These are phyloP conservation scores for Lysandra bellargus DNA, from an alignment of 2,888 invertebrate genomes.

Conservation along the genomic window DNA sequence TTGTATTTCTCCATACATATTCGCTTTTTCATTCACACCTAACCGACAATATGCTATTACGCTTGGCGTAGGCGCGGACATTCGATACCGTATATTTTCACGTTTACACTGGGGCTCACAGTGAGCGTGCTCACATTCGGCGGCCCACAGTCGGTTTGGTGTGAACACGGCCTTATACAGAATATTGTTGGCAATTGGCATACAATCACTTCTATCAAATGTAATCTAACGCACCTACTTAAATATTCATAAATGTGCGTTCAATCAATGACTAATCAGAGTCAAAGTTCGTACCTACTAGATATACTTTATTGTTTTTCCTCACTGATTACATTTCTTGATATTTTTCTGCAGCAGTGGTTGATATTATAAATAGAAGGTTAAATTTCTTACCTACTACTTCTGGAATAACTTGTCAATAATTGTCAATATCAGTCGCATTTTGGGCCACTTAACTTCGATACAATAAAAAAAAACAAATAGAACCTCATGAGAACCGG, in stretches of 20 bases:
- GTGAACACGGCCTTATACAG: no score
- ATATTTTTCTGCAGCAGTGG: no score
- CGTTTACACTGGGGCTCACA: no score
- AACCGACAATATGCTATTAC: no score
- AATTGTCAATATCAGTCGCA: background rate
- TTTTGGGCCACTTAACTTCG: background rate
- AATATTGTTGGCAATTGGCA: no score
- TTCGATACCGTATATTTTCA: no score
- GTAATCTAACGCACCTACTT: no score
- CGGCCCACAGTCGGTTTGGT: no score
- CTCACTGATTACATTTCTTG: background rate
- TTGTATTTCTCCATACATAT: no score
- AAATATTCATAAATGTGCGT: background rate
- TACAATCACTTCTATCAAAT: background rate
- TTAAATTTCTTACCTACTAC: background rate
- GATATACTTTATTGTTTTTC: background rate
- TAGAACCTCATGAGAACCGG: background rate
- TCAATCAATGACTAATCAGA: background rate
- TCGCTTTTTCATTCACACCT: no score
- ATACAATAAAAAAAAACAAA: constrained; percentile 5
- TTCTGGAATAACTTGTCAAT: background rate
- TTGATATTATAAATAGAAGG: background rate
- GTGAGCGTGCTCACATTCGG: no score
- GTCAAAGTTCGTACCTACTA: background rate
- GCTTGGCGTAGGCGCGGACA: no score